Conservation (phyloP, 2,797 vertebrate genomes). For the Sciaenops ocellatus region DNA sequence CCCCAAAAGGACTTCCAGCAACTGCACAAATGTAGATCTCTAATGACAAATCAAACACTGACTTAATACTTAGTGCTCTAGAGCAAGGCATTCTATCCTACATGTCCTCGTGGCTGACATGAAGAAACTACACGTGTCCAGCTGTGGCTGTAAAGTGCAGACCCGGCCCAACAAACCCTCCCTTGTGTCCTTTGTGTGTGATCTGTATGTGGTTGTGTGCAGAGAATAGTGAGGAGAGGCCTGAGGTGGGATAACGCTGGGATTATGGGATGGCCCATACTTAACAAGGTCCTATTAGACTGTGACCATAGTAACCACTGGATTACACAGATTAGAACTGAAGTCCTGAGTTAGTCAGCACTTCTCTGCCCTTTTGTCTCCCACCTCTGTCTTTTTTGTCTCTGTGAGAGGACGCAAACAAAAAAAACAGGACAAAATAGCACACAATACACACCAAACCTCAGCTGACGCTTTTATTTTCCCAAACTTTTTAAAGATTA, state of each 20-base stretch:
- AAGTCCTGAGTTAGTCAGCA: slow-evolving; percentile 54
- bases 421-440: neutral
- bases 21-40: neutral
- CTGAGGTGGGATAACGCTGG: slow-evolving; percentile 43
- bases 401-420: neutral
- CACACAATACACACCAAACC: neutral
- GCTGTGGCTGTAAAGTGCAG: neutral
- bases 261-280: slow-evolving; percentile 61
- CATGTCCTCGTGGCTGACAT: neutral
- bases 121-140: neutral
- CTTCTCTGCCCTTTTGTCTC: slow-evolving; percentile 25
- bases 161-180: neutral
- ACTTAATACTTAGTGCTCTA: neutral
- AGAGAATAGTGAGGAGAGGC: slow-evolving; percentile 11
- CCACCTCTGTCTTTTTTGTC: slow-evolving; percentile 19
- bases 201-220: neutral
- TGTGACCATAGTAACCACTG: slow-evolving; percentile 56
- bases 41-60: neutral
- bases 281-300: slow-evolving; percentile 52
- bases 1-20: neutral
- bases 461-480: neutral
- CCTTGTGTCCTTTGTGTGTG: neutral
- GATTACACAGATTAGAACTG: slow-evolving; percentile 71
- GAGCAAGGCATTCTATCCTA: neutral
- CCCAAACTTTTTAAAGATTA: neutral